Base-by-base conservation (phyloP, 2,888 invertebrate genomes). In the Apoda limacodes region DNA sequence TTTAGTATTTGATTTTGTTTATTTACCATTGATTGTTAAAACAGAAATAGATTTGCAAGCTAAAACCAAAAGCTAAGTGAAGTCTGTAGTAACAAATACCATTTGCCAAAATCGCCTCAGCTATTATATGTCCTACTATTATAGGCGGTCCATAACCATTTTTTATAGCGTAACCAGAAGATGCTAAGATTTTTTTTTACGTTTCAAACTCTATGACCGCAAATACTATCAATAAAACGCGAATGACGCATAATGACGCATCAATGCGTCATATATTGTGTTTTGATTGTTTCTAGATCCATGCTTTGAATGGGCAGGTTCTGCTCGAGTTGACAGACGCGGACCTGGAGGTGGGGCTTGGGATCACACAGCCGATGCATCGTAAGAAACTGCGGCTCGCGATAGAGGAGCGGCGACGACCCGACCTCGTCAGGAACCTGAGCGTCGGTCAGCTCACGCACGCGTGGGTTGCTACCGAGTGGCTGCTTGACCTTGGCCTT, bases 401-500 rank as follows among this genome's bases (percentile, higher is more conserved):
- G 32, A 94, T 97, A 43, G 96, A 97, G 61, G 95, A 96, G 66
- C 89, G 95, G 45, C 81, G 95, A 28, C 88, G 95, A 45, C 95
- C 95, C 0, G 88, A 91, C 46, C 83, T 92, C 45, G 91, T 93
- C 54, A 86, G 93, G 46, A 95, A 93, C 72, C 93, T 93, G 1
- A 89, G 88, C 55, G 93, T 95, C 48, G 90, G 91, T 7, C 90
- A 92, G 55, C 82, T 96, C 39, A 90, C 91, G 27, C 95, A 95
- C 66, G 92, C 92, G 10, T 97, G 96, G 95, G 94, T 96, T 17
- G 91, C 93, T 14, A 90, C 92, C 28, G 93, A 94, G 60, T 96
- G 95, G 94, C 72, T 97, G 46, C 92, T 93, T 1, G 95, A 95
- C 60, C 84, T 97, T 29, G 96, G 96, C 34, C 76, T 97, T 32